These are phyloP conservation scores for Catharus minimus DNA, from an alignment of 2,113 vertebrate genomes.

Conservation along the genomic window DNA sequence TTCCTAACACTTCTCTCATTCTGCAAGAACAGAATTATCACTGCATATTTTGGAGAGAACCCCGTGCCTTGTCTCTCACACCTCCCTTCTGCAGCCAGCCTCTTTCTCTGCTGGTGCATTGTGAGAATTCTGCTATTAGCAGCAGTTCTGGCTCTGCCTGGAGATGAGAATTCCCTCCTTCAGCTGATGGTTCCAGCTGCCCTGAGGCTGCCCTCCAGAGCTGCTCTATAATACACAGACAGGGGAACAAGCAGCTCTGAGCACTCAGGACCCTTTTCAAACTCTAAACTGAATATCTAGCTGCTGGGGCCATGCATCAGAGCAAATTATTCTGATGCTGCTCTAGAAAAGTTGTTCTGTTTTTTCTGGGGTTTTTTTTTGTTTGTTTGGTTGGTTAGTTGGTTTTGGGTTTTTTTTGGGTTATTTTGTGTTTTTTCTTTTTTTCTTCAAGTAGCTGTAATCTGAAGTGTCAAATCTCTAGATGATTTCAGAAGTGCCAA, in stretches of 20 bases:
- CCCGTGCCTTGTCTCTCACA: slow-evolving; percentile 2
- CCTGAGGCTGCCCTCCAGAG: not conserved
- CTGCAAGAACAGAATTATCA: not conserved
- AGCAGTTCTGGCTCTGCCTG: not conserved
- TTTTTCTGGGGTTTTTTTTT: not conserved
- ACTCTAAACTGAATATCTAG: not conserved
- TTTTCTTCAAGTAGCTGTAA: not conserved
- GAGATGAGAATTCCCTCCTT: not conserved
- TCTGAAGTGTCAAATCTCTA: not conserved
- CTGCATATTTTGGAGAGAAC: slow-evolving; percentile 15
- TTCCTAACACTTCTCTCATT: not conserved
- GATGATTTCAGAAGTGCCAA: not conserved
- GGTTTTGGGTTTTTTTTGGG: not conserved
- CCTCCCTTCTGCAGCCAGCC: not conserved
- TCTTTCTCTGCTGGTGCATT: not conserved
- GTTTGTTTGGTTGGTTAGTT: not conserved
- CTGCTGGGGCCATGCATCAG: not conserved
- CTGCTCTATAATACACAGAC: not conserved
- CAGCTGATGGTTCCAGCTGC: not conserved
- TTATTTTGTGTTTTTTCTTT: not conserved
- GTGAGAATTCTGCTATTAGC: not conserved
- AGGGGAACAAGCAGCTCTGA: not conserved
- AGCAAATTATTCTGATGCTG: not conserved
- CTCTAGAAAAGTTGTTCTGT: not conserved
- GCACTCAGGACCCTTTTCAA: not conserved